These are phyloP conservation scores for Dendrolimus pini DNA, from an alignment of 2,888 invertebrate species.

Conservation along the genomic window DNA sequence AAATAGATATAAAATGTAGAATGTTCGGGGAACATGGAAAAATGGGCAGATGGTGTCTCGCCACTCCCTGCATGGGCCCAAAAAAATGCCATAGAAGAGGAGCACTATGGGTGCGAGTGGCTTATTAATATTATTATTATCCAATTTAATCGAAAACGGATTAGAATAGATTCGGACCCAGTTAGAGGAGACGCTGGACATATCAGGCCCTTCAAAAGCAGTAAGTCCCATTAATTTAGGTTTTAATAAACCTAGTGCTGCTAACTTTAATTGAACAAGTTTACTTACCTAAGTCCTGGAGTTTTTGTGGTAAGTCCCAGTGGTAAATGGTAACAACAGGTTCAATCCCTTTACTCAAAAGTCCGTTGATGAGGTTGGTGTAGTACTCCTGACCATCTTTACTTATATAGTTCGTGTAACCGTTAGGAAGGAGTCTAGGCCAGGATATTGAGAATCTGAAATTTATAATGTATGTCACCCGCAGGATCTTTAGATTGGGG, in stretches of 20 bases:
- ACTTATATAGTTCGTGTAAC: conserved; percentile 53
- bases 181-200: too few species aligned
- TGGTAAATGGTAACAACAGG: conserved; percentile 70
- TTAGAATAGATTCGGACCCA: too few species aligned
- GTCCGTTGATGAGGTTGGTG: conserved; percentile 64
- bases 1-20: too few species aligned
- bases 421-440: conserved; percentile 64
- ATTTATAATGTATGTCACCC: background rate
- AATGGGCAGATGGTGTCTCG: too few species aligned
- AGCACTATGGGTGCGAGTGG: too few species aligned
- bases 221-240: background rate
- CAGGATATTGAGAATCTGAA: conserved; percentile 75
- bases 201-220: too few species aligned
- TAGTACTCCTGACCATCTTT: conserved; percentile 69
- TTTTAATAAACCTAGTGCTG: background rate
- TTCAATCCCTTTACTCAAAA: conserved; percentile 63
- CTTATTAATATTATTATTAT: too few species aligned
- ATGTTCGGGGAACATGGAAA: too few species aligned
- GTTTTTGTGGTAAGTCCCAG: conserved; percentile 55
- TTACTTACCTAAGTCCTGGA: conserved; percentile 44
- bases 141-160: too few species aligned
- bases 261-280: background rate
- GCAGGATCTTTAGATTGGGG: too few species aligned
- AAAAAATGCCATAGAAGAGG: too few species aligned
- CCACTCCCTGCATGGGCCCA: too few species aligned